phyloP scores from a whole-genome alignment of 2,113 vertebrate species.

The Puffinus mauretanicus region DNA sequence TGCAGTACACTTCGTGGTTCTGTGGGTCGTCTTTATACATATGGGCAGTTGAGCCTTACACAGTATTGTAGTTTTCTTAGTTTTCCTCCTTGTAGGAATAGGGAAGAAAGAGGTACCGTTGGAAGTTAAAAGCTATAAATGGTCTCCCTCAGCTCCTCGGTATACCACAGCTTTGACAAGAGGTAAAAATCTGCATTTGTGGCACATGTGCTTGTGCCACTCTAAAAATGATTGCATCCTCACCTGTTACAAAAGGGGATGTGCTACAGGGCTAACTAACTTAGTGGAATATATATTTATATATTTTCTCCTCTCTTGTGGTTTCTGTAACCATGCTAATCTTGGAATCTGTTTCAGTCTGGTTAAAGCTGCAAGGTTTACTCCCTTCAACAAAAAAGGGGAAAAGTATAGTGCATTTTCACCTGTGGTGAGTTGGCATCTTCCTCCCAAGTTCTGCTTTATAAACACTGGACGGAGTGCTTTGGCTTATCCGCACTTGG shows the following conservation, averaged over 20 bases:
- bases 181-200: accelerated
- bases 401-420: accelerated
- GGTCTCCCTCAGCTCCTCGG: not conserved
- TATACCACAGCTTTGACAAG: accelerated
- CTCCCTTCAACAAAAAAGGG: not conserved
- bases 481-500: not conserved
- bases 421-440: not conserved
- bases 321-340: not conserved
- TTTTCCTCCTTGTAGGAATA: not conserved
- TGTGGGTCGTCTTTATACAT: accelerated
- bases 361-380: not conserved
- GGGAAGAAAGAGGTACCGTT: accelerated
- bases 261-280: not conserved
- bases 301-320: accelerated
- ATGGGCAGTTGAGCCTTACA: accelerated
- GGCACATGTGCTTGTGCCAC: not conserved
- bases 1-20: accelerated
- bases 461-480: not conserved
- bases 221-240: accelerated
- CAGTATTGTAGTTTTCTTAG: accelerated
- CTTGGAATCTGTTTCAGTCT: not conserved
- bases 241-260: accelerated
- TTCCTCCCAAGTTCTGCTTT: not conserved
- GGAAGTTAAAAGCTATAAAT: accelerated
- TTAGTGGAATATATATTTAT: accelerated